Conservation (phyloP, 2,113 vertebrate genomes). For the Panthera leo region DNA sequence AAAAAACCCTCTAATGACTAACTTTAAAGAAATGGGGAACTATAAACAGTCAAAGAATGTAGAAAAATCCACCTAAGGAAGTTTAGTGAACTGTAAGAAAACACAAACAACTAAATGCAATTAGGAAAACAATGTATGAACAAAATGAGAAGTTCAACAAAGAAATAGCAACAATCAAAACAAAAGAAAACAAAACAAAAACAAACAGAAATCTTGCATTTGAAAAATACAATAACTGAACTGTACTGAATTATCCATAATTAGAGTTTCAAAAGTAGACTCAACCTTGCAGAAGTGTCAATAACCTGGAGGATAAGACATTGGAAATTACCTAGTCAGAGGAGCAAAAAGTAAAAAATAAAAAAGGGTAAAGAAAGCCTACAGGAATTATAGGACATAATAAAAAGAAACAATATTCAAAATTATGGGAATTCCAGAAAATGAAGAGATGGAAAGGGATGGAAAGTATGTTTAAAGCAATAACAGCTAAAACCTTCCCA, state of each 20-base stretch:
- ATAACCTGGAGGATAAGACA: background rate
- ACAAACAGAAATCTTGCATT: background rate
- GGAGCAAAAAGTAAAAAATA: background rate
- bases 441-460: background rate
- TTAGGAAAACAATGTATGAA: background rate
- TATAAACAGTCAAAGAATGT: background rate
- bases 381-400: background rate
- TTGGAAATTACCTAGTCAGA: background rate
- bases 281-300: background rate
- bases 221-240: background rate
- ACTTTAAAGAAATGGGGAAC: background rate
- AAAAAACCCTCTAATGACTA: background rate
- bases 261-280: background rate
- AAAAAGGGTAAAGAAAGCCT: background rate
- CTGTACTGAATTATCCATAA: background rate
- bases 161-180: background rate
- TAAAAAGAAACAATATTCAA: background rate
- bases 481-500: background rate
- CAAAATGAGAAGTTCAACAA: background rate
- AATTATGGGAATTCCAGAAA: background rate
- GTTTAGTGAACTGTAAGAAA: background rate
- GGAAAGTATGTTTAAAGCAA: background rate
- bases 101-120: background rate
- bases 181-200: background rate
- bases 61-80: background rate